These are phyloP conservation scores for Poecilia wingei DNA, from an alignment of 2,797 vertebrate species.

Conservation along the genomic window DNA sequence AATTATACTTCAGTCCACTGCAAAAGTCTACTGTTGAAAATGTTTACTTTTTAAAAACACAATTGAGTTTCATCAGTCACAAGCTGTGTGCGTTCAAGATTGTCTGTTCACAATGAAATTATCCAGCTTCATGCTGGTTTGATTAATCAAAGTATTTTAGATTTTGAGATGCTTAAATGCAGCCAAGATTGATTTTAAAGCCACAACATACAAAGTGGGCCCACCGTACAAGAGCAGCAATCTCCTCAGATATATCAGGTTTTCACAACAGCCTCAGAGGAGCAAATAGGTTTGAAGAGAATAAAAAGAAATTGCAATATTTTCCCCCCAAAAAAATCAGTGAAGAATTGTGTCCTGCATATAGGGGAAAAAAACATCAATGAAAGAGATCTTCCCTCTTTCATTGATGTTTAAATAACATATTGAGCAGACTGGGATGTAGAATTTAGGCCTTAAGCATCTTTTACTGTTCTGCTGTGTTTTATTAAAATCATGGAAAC, in stretches of 20 bases:
- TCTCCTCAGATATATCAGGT: background rate
- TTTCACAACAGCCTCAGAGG: background rate
- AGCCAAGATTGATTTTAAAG: background rate
- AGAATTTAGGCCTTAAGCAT: background rate
- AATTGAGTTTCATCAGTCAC: background rate
- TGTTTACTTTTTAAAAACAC: background rate
- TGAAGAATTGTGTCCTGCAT: background rate
- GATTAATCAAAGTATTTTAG: background rate
- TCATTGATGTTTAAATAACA: background rate
- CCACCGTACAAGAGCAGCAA: background rate
- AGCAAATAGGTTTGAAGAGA: background rate
- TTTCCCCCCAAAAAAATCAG: background rate
- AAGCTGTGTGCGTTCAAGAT: background rate
- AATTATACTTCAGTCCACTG: background rate
- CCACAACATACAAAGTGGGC: background rate
- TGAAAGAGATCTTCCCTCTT: background rate
- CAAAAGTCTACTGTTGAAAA: too few species aligned
- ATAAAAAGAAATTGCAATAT: background rate
- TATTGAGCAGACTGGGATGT: background rate
- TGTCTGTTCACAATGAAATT: background rate
- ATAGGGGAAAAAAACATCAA: background rate
- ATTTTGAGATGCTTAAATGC: background rate
- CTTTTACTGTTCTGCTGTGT: background rate
- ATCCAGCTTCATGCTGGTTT: background rate
- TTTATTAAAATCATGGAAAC: background rate